A percentile compares a stretch with the other conserved stretches of the same genome.
phyloP scores from a whole-genome alignment of 2,888 invertebrate species.

The Noctuana brunneofusca region DNA sequence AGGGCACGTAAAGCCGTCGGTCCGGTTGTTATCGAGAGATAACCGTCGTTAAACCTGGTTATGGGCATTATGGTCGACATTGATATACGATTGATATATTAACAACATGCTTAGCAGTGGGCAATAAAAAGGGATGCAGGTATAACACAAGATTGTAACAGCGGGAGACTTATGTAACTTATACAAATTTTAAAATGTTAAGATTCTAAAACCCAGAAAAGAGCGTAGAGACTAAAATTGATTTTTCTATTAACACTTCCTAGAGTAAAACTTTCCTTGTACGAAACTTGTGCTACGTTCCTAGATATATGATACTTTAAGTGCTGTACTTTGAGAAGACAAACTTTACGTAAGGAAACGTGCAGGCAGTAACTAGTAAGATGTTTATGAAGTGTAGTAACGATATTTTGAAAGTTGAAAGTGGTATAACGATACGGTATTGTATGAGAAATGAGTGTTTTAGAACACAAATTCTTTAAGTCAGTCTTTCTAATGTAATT shows the following conservation, averaged over 20 bases:
- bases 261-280: slow-evolving; percentile 8
- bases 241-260: slow-evolving; percentile 7
- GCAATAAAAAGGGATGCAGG: no score
- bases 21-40: no score
- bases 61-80: no score
- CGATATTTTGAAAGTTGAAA: slow-evolving; percentile 4
- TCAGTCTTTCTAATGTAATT: no score
- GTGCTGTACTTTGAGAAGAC: slow-evolving; percentile 22
- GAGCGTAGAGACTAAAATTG: background rate
- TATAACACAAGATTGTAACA: no score
- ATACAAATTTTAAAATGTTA: background rate
- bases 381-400: slow-evolving; percentile 7
- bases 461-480: no score
- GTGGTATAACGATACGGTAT: background rate
- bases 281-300: slow-evolving; percentile 14
- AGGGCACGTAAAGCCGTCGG: no score
- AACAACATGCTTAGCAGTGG: no score
- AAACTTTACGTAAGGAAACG: slow-evolving; percentile 17
- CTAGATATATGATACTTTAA: slow-evolving; percentile 26
- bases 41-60: no score
- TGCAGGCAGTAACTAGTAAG: slow-evolving; percentile 14
- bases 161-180: no score
- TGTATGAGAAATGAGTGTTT: background rate
- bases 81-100: no score
- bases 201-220: background rate